phyloP scores from a whole-genome alignment of 2,113 vertebrate genomes.

The Sylvilagus bachmani region DNA sequence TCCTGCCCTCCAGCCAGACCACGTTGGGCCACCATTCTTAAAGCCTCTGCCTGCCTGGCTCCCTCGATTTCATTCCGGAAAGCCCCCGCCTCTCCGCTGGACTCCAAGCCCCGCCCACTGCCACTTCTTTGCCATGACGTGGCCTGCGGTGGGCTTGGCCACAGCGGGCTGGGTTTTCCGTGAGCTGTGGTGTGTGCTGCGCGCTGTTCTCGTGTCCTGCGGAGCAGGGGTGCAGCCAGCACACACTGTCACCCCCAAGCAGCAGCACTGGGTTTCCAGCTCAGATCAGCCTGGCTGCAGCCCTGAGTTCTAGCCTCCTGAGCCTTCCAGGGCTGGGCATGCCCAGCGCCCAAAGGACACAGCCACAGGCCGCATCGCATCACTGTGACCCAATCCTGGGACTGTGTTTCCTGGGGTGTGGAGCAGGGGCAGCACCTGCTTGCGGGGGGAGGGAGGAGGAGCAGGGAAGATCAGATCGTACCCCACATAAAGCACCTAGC shows the following conservation, averaged over 20 bases:
- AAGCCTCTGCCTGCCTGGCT: background rate
- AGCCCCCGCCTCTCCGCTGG: background rate
- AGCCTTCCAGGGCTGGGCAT: background rate
- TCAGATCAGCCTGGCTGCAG: background rate
- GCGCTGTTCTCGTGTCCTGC: background rate
- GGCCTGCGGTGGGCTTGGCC: too few relatives aligned
- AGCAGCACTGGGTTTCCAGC: background rate
- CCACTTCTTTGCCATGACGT: background rate
- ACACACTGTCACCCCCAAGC: background rate
- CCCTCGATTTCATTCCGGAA: background rate
- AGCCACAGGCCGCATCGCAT: background rate
- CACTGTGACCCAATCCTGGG: background rate
- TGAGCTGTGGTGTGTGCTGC: too few relatives aligned
- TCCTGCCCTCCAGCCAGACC: background rate
- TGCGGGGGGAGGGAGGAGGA: background rate
- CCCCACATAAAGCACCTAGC: background rate
- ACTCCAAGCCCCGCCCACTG: background rate
- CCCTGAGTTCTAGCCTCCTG: background rate
- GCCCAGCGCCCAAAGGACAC: background rate
- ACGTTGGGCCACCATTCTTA: background rate
- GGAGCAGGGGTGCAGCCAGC: background rate
- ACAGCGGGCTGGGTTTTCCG: too few relatives aligned
- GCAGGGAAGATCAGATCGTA: background rate
- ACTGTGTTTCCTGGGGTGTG: background rate
- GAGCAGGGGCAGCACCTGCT: background rate